These are phyloP conservation scores for Halcyon malimbica DNA, from an alignment of 2,113 vertebrate genomes.

Conservation along the genomic window DNA sequence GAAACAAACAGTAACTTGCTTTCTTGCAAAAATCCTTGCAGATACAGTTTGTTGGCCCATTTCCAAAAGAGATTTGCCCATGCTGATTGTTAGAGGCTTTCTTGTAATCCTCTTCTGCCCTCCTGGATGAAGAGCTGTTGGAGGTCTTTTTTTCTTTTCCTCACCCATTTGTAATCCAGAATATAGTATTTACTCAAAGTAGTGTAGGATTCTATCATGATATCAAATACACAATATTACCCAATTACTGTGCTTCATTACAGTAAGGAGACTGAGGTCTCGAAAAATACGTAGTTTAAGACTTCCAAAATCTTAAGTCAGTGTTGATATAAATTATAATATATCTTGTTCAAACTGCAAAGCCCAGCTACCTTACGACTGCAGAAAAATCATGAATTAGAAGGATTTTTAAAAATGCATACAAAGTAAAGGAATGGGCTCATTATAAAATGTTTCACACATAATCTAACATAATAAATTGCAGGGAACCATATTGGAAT, in stretches of 20 bases:
- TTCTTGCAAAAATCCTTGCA: background rate
- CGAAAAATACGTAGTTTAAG: background rate
- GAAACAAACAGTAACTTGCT: background rate
- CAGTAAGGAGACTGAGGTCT: background rate
- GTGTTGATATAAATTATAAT: background rate
- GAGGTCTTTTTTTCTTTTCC: rapidly evolving
- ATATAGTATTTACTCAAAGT: background rate
- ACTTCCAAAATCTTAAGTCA: background rate
- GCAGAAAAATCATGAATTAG: background rate
- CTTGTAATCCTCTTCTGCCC: background rate
- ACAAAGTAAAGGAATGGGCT: background rate
- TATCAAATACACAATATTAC: background rate
- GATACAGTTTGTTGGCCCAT: background rate
- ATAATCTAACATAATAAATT: constrained; percentile 60
- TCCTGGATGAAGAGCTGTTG: background rate
- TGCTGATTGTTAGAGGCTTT: background rate
- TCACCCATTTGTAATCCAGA: background rate
- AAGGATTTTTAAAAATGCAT: background rate
- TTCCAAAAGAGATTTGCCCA: background rate
- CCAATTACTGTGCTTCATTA: background rate
- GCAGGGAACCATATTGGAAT: constrained; percentile 4
- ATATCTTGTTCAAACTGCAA: background rate
- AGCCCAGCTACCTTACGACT: background rate
- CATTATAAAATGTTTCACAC: constrained; percentile 50
- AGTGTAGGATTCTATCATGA: background rate